Base-by-base conservation (phyloP, 2,113 vertebrate genomes). In the Microtus pennsylvanicus region DNA sequence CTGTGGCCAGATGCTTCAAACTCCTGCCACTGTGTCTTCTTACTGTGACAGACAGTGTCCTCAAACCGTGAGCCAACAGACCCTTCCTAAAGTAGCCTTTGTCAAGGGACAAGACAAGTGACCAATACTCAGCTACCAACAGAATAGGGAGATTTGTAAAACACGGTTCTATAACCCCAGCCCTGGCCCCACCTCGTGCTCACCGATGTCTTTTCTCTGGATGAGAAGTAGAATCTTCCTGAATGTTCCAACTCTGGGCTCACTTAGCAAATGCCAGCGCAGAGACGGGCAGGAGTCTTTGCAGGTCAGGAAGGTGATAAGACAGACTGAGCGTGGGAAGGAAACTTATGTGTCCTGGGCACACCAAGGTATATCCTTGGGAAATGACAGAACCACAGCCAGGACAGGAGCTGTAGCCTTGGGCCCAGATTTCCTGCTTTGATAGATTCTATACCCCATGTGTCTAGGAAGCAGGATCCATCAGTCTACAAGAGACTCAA, bases 361-460 rank as follows among this genome's bases (percentile, higher is more conserved):
- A 8, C 28, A 3, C 47, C 6, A 0, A 4, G 22, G 5, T 3
- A 0, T 42, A 28, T 11, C 33, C 30, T 42, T 0, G 0, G 55
- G 35, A 67, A 21, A 30, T 5, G n/a, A 38, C 0, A 1, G 74
- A 80, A 55, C 69, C 63, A 8, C 24, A 26, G 19, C 9, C 11
- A 50, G 50, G 45, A 30, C 22, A 12, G 38, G 47, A 55, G 45
- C 17, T 42, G 58, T 47, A 55, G 38, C 13, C 28, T 30, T 3
- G 58, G 17, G 16, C 19, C 38, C 47, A 8, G 61, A 21, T 42
- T 63, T 47, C 80, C 35, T 45, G 19, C 67, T 24, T 93, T 1
- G 1, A 81, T 30, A 22, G 55, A 38, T 16, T 47, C n/a, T n/a
- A 7, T 50, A 30, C 28, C 8, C 0, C 0, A 11, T 0, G 1